A percentile compares a stretch with the other conserved stretches of the same genome.
Conservation (phyloP, 35 echinoderm and acorn worm species). For the Diadema setosum region DNA sequence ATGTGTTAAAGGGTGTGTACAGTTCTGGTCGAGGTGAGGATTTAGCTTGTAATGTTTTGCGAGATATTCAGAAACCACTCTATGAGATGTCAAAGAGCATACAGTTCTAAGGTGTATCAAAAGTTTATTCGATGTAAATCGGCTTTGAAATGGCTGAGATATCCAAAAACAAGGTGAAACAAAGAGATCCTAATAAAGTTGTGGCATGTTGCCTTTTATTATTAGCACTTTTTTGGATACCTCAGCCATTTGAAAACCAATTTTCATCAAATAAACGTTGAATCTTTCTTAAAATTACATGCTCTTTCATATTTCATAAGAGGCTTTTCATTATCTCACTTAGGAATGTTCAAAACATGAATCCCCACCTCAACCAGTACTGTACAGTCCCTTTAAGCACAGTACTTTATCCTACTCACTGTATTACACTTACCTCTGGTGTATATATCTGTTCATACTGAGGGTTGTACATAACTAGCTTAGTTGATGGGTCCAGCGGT, state of each 20-base stretch:
- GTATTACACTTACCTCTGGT: slow-evolving; percentile 68
- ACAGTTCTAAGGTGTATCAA: no score
- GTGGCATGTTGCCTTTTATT: no score
- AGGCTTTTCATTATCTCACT: background rate
- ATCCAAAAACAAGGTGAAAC: no score
- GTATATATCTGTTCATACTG: slow-evolving; percentile 90
- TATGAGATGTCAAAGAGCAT: no score
- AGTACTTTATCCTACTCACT: background rate
- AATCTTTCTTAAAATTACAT: background rate
- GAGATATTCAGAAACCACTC: no score
- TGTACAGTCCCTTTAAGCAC: background rate
- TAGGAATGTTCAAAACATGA: background rate
- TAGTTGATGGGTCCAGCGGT: slow-evolving; percentile 85
- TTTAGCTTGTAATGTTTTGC: no score
- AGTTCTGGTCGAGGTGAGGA: no score
- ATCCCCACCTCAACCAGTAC: background rate
- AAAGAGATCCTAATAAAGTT: no score
- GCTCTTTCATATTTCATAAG: background rate
- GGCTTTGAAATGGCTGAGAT: no score
- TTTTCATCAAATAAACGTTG: background rate
- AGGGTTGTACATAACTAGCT: slow-evolving; percentile 65
- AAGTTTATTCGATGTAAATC: no score
- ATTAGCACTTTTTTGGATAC: no score
- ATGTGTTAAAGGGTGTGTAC: no score
- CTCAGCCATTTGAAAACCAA: background rate